Base-by-base conservation (phyloP, 1,140 invertebrate species). In the Drosophila lacteicornis region DNA sequence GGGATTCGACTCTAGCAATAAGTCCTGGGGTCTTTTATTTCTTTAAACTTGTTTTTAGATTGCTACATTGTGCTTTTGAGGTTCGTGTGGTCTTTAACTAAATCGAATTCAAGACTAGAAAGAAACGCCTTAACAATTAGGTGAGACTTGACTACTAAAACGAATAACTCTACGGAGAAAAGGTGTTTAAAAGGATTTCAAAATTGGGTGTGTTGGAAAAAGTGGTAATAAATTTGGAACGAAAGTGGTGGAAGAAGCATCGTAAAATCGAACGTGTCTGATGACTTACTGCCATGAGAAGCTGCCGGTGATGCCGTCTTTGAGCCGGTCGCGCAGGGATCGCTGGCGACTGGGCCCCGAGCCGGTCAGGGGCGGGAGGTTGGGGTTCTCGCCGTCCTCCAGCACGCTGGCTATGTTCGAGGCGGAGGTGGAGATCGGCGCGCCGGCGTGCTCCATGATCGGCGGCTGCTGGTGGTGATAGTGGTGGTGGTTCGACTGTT, bases 261-360 rank as follows among this genome's bases (percentile, higher is more conserved):
- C 63, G 46, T 50, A 80, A 70, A 75, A 49, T 49, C 43, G 45
- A 61, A 40, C 49, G 46, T 71, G 17, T 27, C 56, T 55, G 33
- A 61, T 47, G 91, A 96, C 95, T 96, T 94, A 96, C 96, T 96
- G 96, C 96, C 95, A 96, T 76, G 94, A 94, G 85, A 96, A 95
- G 92, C 95, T 95, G 90, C 95, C 95, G 36, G 95, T 95, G 92
- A 96, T 96, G 80, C 96, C 96, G 51, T 96, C 96, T 86, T 95
- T 94, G 45, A 96, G 94, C 22, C 96, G 94, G 91, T 96, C 96
- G 91, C 96, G 96, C 78, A 96, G 92, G 2, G 95, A 95, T 42
- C 95, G 94, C 75, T 95, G 94, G 49, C 95, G 88, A 71, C 94
- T 94, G 25, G 94, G 94, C 25, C 94, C 95, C n/a, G 95, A 94